phyloP scores from a whole-genome alignment of 2,888 invertebrate species.

The Standfussiana lucernea region DNA sequence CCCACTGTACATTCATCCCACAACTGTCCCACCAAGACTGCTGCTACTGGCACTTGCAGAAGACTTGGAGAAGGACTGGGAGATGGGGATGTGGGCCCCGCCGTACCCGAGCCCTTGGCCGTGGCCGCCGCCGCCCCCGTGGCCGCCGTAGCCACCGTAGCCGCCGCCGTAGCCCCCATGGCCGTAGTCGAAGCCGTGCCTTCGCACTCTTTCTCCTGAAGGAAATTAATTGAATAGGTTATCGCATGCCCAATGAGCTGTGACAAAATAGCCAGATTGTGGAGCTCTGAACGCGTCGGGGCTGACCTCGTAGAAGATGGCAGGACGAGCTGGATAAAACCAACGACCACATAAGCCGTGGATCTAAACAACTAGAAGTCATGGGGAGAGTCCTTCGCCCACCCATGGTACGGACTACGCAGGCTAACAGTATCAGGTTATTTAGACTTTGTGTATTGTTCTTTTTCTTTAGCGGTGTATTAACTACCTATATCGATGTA shows the following conservation, averaged over 20 bases:
- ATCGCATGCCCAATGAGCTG: background rate
- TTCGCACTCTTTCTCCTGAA: constrained; percentile 71
- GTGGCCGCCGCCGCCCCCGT: constrained; percentile 54
- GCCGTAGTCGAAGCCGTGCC: constrained; percentile 70
- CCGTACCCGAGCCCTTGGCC: constrained; percentile 62
- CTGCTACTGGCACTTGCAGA: constrained; percentile 77
- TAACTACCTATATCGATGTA: background rate
- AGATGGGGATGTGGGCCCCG: constrained; percentile 58
- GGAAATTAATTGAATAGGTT: background rate
- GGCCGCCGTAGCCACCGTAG: constrained; percentile 67
- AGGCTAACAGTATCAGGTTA: background rate
- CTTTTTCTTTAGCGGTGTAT: background rate
- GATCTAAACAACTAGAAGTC: background rate
- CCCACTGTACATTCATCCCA: too few relatives aligned
- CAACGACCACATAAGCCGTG: background rate
- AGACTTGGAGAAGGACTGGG: constrained; percentile 81
- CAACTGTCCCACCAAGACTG: constrained; percentile 50
- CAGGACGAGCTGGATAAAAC: background rate
- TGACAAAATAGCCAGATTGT: background rate
- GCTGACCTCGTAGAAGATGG: background rate
- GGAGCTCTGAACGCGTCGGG: background rate
- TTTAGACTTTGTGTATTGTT: background rate
- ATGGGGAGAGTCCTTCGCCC: background rate
- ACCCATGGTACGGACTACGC: background rate
- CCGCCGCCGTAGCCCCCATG: constrained; percentile 70